These are phyloP conservation scores for Acronicta leporina DNA, from an alignment of 2,888 invertebrate species.

Conservation along the genomic window DNA sequence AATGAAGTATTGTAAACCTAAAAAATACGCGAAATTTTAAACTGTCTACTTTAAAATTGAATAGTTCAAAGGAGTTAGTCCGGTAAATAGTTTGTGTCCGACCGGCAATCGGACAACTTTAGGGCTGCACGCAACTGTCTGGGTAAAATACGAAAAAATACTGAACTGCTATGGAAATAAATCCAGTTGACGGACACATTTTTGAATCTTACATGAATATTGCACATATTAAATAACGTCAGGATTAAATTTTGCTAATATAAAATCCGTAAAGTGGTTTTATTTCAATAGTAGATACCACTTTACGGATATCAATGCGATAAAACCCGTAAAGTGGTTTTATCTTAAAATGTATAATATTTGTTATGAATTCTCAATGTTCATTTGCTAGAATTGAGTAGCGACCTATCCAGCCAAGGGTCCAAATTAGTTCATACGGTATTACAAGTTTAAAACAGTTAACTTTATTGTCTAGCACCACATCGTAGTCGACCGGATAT, in stretches of 20 bases:
- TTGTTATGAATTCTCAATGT: not conserved
- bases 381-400: not conserved
- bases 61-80: conserved; percentile 57
- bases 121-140: conserved; percentile 35
- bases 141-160: not conserved
- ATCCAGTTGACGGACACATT: too few species aligned
- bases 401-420: not conserved
- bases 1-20: conserved; percentile 11
- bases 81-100: conserved; percentile 56
- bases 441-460: too few species aligned
- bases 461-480: too few species aligned
- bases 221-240: too few species aligned
- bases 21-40: conserved; percentile 44
- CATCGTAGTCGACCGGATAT: not conserved
- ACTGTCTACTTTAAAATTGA: conserved; percentile 52
- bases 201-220: too few species aligned
- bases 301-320: too few species aligned
- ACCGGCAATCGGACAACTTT: conserved; percentile 41
- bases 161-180: too few species aligned
- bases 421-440: not conserved
- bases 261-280: too few species aligned
- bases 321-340: too few species aligned
- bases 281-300: too few species aligned
- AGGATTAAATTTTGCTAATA: too few species aligned
- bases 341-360: too few species aligned